Conservation (phyloP, 1,140 invertebrate species). For the Spodoptera litura region DNA sequence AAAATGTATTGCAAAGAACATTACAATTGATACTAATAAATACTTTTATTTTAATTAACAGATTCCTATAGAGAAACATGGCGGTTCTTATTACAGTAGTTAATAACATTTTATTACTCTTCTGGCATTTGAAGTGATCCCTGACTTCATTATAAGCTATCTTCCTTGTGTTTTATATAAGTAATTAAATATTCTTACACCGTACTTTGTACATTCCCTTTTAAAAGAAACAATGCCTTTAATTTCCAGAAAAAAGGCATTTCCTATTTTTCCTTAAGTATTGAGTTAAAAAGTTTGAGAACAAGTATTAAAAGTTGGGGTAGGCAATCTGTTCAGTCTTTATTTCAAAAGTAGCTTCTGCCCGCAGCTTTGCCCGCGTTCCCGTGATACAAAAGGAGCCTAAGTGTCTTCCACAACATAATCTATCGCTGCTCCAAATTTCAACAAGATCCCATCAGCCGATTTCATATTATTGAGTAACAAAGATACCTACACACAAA, state of each 20-base stretch:
- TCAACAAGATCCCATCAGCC: too few relatives aligned
- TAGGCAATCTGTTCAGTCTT: too few relatives aligned
- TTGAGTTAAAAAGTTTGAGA: neutral
- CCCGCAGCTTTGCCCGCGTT: too few relatives aligned
- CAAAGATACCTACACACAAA: too few relatives aligned
- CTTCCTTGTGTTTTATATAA: neutral
- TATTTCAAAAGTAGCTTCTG: too few relatives aligned
- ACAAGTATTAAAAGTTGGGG: too few relatives aligned
- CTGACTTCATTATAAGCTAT: conserved; percentile 23
- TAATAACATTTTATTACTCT: conserved; percentile 33
- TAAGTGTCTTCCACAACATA: too few relatives aligned
- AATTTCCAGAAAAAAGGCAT: conserved; percentile 12
- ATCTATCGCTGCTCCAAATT: too few relatives aligned
- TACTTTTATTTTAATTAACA: conserved; percentile 24
- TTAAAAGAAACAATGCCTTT: conserved; percentile 37
- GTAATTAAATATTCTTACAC: conserved; percentile 20
- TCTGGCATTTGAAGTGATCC: conserved; percentile 1
- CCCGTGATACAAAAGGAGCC: too few relatives aligned
- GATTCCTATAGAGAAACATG: neutral
- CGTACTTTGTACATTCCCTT: conserved; percentile 4
- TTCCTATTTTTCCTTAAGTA: neutral
- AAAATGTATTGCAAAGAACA: too few relatives aligned
- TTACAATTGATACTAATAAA: neutral
- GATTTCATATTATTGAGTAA: too few relatives aligned
- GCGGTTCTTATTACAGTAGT: conserved; percentile 24